Evolutionary conservation across 2,113 vertebrate species (phyloP), one percentile per base, ranked within the genome.

Genomic region (Xenus cinereus): DNA sequence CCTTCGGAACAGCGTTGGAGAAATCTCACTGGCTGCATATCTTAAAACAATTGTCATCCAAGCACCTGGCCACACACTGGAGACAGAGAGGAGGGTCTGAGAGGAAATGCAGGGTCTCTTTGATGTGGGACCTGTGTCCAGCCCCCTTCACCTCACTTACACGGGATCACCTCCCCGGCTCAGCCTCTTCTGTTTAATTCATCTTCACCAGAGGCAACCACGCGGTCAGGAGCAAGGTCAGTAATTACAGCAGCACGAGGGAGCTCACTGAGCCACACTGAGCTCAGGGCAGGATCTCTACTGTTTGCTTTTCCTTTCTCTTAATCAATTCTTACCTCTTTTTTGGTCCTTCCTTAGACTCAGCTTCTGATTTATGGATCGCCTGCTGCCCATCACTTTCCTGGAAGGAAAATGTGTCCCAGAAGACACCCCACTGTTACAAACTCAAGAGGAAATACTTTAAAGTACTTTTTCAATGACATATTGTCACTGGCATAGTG

Each of bases 351-450:
- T 46, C 15, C 24, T 80, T 73, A 59, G 32, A 27, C 14, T 80
- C 37, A 28, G 33, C 23, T 63, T 64, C 69, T 1, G 1, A 60
- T 27, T 0, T 0, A 64, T 48, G 46, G 28, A 64, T 75, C 0
- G 0, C 27, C 54, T 59, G 18, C 18, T 84, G 67, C 30, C 10
- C 15, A 6, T 37, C 53, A 43, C 30, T 78, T 51, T 67, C 9
- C 30, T 41, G 26, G 17, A 72, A 87, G 32, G 20, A 81, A 77
- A 68, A 37, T 13, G 10, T 69, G 12, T 9, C 18, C 23, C 14
- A 67, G 46, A 78, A 81, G 43, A 53, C 12, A 68, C 17, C 9
- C 19, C 7, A 41, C 28, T 4, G 22, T 39, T 67, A 22, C 7
- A 59, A 83, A 46, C 7, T 10, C 11, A 46, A 66, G n/a, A 92